phyloP scores from a whole-genome alignment of 2,113 vertebrate genomes.

The Cryptotis parvus region DNA sequence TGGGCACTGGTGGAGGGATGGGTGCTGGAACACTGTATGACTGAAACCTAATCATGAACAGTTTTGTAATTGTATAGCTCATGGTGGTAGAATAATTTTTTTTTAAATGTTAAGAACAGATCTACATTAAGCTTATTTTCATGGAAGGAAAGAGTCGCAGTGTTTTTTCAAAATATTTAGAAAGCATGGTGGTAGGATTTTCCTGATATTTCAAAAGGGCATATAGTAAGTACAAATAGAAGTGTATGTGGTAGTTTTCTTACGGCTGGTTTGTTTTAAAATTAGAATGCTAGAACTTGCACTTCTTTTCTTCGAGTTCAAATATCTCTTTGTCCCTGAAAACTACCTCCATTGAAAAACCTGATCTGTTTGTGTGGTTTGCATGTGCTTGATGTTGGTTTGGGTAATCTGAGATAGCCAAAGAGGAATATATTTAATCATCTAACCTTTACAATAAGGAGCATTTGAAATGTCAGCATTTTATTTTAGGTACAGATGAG shows the following conservation, averaged over 20 bases:
- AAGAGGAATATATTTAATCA: slow-evolving; percentile 79
- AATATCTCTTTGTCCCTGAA: slow-evolving; percentile 50
- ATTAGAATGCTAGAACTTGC: slow-evolving; percentile 54
- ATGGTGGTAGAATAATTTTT: too few species aligned
- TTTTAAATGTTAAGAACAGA: slow-evolving; percentile 54
- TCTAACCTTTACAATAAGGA: slow-evolving; percentile 77
- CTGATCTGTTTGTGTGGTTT: slow-evolving; percentile 68
- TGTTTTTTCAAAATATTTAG: slow-evolving; percentile 45
- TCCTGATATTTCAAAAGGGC: slow-evolving; percentile 72
- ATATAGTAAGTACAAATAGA: slow-evolving; percentile 60
- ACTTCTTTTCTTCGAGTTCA: slow-evolving; percentile 72
- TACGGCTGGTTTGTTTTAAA: slow-evolving; percentile 69
- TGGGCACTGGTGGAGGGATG: too few species aligned
- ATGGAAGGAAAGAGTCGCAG: slow-evolving; percentile 23
- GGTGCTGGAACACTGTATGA: too few species aligned
- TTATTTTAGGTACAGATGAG: slow-evolving; percentile 78
- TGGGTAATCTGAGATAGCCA: slow-evolving; percentile 74
- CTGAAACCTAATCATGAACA: too few species aligned
- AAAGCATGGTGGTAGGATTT: slow-evolving; percentile 26
- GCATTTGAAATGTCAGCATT: slow-evolving; percentile 81
- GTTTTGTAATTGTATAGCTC: too few species aligned
- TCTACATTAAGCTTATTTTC: neutral
- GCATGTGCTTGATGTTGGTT: slow-evolving; percentile 73
- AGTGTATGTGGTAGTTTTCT: slow-evolving; percentile 54
- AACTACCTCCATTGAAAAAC: slow-evolving; percentile 59